Base-by-base conservation (phyloP, 2,888 invertebrate species). In the Heliconius hortense region DNA sequence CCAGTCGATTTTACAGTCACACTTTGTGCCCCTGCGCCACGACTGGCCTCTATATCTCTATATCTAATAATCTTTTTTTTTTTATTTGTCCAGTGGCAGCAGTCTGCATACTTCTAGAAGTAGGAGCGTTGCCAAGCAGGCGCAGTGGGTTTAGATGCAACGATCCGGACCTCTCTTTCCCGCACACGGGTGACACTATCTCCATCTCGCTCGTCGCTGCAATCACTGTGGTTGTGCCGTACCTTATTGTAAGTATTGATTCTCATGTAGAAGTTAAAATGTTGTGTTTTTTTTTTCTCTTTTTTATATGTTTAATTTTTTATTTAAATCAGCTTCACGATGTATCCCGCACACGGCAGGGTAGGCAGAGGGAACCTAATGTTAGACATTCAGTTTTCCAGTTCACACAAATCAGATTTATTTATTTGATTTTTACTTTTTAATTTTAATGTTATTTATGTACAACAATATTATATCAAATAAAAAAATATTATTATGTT, bases 121-220 rank as follows among this genome's bases (percentile, higher is more conserved):
- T 95, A 56, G 96, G 96, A 0, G 90, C 95, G 31, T 86, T 96
- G 48, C 96, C 96, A 5, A 95, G 95, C 78, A 92, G 95, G 31
- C 94, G 93, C 76, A 91, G 95, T 72, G 97, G 97, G 13, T 97
- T 96, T 89, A 95, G 91, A 81, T 97, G 97, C 91, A 94, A 95
- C 82, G 97, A 97, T 85, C 96, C 96, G 10, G 94, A 94, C 76
- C 95, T 97, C 83, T 95, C 95, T 0, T 95, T 95, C 87, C 95
- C 95, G 78, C 96, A 95, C 85, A 89, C 87, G 0, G 96, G 97
- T 1, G 97, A 97, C 83, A 96, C 96, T 4, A 92, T 97, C 80
- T 93, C 95, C 73, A 90, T 95, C 77, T 87, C 92, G 0, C 82
- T 94, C 76, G 90, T 97, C 28, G 88, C 96, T 4, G 81, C 90